These are phyloP conservation scores for Tenebrosternarchus preto DNA, from an alignment of 2,113 vertebrate species.

Conservation along the genomic window DNA sequence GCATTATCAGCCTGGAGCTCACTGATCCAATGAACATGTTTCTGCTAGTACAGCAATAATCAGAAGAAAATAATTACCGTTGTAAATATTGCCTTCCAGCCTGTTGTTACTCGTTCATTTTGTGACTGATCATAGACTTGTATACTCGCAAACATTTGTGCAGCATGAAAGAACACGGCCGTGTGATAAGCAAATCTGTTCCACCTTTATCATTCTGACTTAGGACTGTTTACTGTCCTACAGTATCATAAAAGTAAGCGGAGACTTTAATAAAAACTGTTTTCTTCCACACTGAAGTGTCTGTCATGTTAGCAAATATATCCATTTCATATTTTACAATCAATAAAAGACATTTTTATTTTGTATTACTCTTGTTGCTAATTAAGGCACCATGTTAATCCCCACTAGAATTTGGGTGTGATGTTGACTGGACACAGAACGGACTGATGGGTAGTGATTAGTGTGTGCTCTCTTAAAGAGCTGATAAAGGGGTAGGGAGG, in stretches of 20 bases:
- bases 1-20: constrained; percentile 3
- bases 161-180: not conserved
- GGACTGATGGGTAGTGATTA: not conserved
- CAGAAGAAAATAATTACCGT: constrained; percentile 38
- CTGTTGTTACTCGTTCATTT: constrained; percentile 18
- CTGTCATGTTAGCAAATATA: not conserved
- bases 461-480: constrained; percentile 23
- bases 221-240: not conserved
- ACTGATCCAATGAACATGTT: constrained; percentile 47
- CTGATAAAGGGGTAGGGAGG: constrained; percentile 16
- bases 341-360: not conserved
- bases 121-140: not conserved
- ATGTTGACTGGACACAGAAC: constrained; percentile 12
- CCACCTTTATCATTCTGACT: not conserved
- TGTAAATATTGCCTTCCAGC: constrained; percentile 36
- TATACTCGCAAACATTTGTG: not conserved
- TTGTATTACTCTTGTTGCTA: not conserved
- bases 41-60: constrained; percentile 39
- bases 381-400: no score
- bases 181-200: constrained; percentile 1
- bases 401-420: no score
- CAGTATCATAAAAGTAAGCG: not conserved
- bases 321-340: not conserved
- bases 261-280: not conserved
- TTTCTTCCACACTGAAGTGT: not conserved